These are phyloP conservation scores for Hyles euphorbiae DNA, from an alignment of 1,140 invertebrate genomes.

Conservation along the genomic window DNA sequence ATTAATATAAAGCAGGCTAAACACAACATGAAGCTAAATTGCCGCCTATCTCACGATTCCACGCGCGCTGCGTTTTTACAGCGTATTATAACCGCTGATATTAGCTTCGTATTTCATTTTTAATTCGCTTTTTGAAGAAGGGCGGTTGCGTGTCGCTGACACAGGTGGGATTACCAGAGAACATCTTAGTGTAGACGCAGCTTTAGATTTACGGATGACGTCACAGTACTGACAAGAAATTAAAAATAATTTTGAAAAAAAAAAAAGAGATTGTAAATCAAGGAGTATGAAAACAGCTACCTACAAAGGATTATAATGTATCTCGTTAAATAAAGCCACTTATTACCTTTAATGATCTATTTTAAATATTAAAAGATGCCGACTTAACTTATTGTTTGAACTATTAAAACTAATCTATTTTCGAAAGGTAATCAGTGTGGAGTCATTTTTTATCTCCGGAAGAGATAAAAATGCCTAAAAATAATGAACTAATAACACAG, in stretches of 20 bases:
- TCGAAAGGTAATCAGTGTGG: constrained; percentile 44
- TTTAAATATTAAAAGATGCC: constrained; percentile 31
- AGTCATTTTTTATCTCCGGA: constrained; percentile 61
- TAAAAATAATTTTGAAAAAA: neutral
- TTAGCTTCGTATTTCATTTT: constrained; percentile 41
- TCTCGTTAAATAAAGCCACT: constrained; percentile 41
- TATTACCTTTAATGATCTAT: constrained; percentile 38
- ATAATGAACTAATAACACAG: constrained; percentile 67
- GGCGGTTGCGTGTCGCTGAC: constrained; percentile 21
- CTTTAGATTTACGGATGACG: constrained; percentile 10
- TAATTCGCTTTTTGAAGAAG: constrained; percentile 30
- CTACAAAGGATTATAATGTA: constrained; percentile 2
- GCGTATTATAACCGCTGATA: constrained; percentile 34
- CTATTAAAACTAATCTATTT: constrained; percentile 35
- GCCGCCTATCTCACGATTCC: constrained; percentile 30
- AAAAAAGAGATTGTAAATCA: constrained; percentile 2
- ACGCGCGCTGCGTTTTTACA: constrained; percentile 34
- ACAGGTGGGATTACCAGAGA: constrained; percentile 16
- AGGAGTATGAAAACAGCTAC: neutral
- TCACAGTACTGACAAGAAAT: neutral
- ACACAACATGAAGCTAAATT: constrained; percentile 20
- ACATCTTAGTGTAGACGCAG: constrained; percentile 14
- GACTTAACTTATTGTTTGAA: constrained; percentile 38
- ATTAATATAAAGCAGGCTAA: constrained; percentile 31
- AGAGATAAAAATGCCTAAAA: constrained; percentile 68